Conservation (phyloP, 2,113 vertebrate genomes). For the Synchiropus splendidus region DNA sequence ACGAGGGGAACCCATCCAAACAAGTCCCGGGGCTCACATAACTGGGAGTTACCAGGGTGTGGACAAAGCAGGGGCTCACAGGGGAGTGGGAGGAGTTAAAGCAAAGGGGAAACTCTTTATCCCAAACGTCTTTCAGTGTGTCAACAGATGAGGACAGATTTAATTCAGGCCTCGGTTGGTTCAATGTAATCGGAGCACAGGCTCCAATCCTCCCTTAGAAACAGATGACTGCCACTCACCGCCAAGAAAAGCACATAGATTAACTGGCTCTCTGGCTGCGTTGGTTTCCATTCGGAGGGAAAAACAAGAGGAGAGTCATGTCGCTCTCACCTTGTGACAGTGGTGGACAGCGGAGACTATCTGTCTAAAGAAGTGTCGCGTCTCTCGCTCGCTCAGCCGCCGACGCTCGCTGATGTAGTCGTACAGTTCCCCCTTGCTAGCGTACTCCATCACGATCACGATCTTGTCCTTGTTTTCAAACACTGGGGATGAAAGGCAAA, state of each 20-base stretch:
- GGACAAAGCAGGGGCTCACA: slow-evolving; percentile 14
- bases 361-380: slow-evolving; percentile 93
- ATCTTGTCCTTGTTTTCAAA: slow-evolving; percentile 99
- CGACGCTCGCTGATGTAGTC: slow-evolving; percentile 95
- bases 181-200: slow-evolving; percentile 19
- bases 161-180: slow-evolving; percentile 20
- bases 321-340: slow-evolving; percentile 85
- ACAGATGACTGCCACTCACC: slow-evolving; percentile 43
- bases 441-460: slow-evolving; percentile 92
- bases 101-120: slow-evolving; percentile 19
- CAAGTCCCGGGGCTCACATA: slow-evolving; percentile 10
- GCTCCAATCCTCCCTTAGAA: slow-evolving; percentile 36
- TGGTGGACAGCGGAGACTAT: slow-evolving; percentile 95
- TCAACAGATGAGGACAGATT: slow-evolving; percentile 34
- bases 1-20: slow-evolving; percentile 31
- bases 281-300: slow-evolving; percentile 11
- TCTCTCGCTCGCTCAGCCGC: slow-evolving; percentile 84
- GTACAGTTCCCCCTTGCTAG: slow-evolving; percentile 93
- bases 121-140: slow-evolving; percentile 20
- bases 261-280: slow-evolving; percentile 21
- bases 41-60: slow-evolving; percentile 19
- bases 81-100: slow-evolving; percentile 22
- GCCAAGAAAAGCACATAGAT: slow-evolving; percentile 52
- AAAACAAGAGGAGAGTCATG: slow-evolving; percentile 1
- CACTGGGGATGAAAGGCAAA: slow-evolving; percentile 63